Evolutionary conservation across 2,888 invertebrate species (phyloP), one percentile per base, ranked within the genome.

Genomic region (Hyposoter didymator): DNA sequence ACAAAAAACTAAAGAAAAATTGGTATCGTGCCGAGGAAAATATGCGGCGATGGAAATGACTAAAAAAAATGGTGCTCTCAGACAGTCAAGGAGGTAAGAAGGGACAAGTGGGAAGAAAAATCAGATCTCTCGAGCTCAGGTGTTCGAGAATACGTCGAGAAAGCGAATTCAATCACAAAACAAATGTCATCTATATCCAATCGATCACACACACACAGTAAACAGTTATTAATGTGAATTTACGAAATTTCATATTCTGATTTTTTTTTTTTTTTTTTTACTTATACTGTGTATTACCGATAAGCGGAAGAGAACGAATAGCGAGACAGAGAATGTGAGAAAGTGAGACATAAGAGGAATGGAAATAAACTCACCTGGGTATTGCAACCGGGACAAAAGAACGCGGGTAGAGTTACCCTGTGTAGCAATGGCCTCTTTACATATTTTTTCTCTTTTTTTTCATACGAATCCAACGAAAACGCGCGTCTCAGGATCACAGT

Each of bases 311-410:
- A 73, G 49, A 75, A 45, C 74, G 79, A 75, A 64, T 52, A 74
- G 74, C 62, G 72, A 84, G 69, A 70, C 17, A 84, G 49, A 84
- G 19, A 83, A 49, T 59, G 59, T 59, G 59, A 82, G 73, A 73
- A 73, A 59, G 47, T 66, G 81, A 88, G 75, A 89, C 74, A 84
- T 84, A 89, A 87, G 84, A 84, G 84, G 86, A 88, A 82, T 74
- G 83, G 87, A 76, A 84, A 84, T 85, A 74, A 90, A 92, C 93
- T 93, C 91, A 93, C 93, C 93, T 93, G 90, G 85, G 87, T 88
- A 88, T 87, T 88, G 90, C 88, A 90, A 90, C 90, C 91, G 90
- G 90, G 89, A 90, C 90, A 91, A 92, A 93, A 92, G 89, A 92
- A 91, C 90, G 90, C 91, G 91, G 89, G 89, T 88, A 91, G 90